These are phyloP conservation scores for Drosophila histrio DNA, from an alignment of 2,888 invertebrate species.

Conservation along the genomic window DNA sequence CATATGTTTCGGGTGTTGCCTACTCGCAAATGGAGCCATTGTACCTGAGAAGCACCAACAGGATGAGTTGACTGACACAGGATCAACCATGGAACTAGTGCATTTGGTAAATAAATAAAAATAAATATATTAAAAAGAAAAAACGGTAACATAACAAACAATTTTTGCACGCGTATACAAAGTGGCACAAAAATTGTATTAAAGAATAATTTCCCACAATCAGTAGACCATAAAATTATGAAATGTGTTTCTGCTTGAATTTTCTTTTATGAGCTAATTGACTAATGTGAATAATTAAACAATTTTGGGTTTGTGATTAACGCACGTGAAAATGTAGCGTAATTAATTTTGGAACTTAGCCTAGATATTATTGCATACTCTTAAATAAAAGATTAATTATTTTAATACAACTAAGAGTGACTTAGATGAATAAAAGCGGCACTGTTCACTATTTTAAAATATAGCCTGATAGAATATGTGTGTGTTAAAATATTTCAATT, in stretches of 20 bases:
- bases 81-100: constrained; percentile 69
- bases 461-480: too few relatives aligned
- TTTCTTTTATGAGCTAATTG: not conserved
- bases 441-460: too few relatives aligned
- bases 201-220: not conserved
- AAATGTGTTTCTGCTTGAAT: not conserved
- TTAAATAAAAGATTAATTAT: not conserved
- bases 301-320: constrained; percentile 1
- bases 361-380: not conserved
- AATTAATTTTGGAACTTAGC: not conserved
- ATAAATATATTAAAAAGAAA: too few relatives aligned
- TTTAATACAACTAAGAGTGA: too few relatives aligned
- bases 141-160: not conserved
- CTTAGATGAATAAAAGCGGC: too few relatives aligned
- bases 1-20: constrained; percentile 4
- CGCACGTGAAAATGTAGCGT: not conserved
- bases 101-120: constrained; percentile 66
- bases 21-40: constrained; percentile 17
- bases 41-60: constrained; percentile 14
- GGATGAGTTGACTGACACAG: not conserved
- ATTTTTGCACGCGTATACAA: not conserved
- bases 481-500: too few relatives aligned
- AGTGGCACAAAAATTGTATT: not conserved
- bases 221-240: constrained; percentile 40
- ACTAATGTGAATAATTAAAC: constrained; percentile 7